Conservation (phyloP, 2,113 vertebrate species). For the Anoura caudifer region DNA sequence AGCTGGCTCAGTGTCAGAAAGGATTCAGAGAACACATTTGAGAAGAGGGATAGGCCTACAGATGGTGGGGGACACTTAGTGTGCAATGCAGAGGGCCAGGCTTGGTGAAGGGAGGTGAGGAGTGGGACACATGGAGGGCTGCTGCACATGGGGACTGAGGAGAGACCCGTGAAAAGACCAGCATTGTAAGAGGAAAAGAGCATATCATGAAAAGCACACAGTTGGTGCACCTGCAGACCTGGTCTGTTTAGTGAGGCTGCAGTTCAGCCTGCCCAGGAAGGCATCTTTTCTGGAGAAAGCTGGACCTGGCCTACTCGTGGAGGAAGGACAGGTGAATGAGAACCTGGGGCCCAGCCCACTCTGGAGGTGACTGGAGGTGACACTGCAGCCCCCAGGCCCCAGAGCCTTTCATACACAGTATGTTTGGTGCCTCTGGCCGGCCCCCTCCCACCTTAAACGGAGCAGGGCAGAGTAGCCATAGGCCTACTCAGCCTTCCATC, state of each 20-base stretch:
- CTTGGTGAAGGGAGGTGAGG: not conserved
- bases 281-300: not conserved
- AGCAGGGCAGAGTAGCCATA: fast-evolving
- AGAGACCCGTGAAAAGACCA: too few relatives aligned
- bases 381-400: not conserved
- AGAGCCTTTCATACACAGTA: not conserved
- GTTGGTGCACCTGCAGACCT: too few relatives aligned
- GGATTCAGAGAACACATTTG: too few relatives aligned
- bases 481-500: not conserved
- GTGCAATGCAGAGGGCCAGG: not conserved
- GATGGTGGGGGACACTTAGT: fast-evolving
- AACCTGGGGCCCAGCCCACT: not conserved
- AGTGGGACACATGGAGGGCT: too few relatives aligned
- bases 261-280: not conserved
- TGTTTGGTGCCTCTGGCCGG: fast-evolving
- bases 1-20: fast-evolving
- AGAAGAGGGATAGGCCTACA: too few relatives aligned
- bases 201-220: fast-evolving
- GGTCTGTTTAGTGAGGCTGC: not conserved
- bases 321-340: not conserved
- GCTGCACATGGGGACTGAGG: not conserved
- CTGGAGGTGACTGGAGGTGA: fast-evolving
- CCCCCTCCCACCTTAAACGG: not conserved
- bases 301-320: not conserved
- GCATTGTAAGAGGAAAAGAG: not conserved